Conservation (phyloP, 2,888 invertebrate species). For the Ischnura elegans region DNA sequence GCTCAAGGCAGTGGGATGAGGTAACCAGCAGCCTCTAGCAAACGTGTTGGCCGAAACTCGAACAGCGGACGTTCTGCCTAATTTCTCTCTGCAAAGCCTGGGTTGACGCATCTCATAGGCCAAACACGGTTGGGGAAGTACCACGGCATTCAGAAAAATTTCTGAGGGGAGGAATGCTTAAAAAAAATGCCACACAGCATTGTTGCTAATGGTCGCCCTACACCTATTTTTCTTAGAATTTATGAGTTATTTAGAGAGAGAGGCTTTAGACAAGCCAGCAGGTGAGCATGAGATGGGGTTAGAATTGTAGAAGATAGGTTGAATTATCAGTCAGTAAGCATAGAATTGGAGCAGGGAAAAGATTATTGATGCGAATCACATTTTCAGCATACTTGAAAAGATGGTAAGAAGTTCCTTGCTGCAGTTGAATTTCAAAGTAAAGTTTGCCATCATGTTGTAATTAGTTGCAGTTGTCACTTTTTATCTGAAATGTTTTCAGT, state of each 20-base stretch:
- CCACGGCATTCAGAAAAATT: too few species aligned
- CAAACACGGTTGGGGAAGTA: too few species aligned
- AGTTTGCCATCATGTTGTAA: constrained; percentile 30
- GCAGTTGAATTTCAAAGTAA: constrained; percentile 53
- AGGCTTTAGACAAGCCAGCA: constrained; percentile 30
- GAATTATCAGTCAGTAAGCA: constrained; percentile 14
- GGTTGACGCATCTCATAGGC: too few species aligned
- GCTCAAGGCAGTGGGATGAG: too few species aligned
- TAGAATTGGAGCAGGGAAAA: not conserved
- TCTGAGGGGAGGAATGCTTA: too few species aligned
- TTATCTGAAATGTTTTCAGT: constrained; percentile 61
- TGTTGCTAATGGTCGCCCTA: not conserved
- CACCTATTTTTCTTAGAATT: constrained; percentile 16
- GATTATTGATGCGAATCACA: not conserved
- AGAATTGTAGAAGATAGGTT: constrained; percentile 14
- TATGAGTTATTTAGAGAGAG: constrained; percentile 19
- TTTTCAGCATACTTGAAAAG: not conserved
- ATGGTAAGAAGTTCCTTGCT: constrained; percentile 59
- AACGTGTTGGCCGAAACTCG: too few species aligned
- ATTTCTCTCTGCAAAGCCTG: too few species aligned
- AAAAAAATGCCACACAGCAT: too few species aligned
- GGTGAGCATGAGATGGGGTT: not conserved
- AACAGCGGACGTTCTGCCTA: too few species aligned
- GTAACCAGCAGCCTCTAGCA: too few species aligned
- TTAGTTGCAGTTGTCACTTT: constrained; percentile 66